Base-by-base conservation (phyloP, 2,888 invertebrate species). In the Drosophila rellima region DNA sequence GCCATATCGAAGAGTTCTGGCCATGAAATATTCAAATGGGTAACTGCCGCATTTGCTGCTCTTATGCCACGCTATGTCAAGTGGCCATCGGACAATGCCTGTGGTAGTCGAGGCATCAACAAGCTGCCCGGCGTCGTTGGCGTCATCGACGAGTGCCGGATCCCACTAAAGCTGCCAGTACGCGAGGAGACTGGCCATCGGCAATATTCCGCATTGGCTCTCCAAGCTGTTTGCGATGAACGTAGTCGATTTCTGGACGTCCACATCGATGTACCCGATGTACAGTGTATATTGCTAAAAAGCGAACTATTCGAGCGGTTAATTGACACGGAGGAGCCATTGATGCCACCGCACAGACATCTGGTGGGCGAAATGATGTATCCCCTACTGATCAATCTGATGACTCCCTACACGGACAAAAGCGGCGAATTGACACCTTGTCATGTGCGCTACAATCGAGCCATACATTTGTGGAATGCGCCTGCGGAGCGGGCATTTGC, bases 1-100 rank as follows among this genome's bases (percentile, higher is more conserved):
- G 73, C 64, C 31, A 80, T 78, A 54, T 57, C 80, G 7, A 80
- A 77, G 29, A 80, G 78, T 17, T 79, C 78, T 0, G 80, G 79
- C 0, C 62, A 74, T 18, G 79, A 80, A 31, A 79, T 80, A 1
- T 79, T 77, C 7, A 77, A 70, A 13, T 80, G 78, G 80, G 54
- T 77, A 1, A 80, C 68, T 0, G 39, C 63, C 3, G 59, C 61
- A 0, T 74, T 77, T 66, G 47, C 63, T 1, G 68, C 61, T 0
- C 42, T 80, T 0, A 2, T 74, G 63, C 68, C 79, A 5, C 44
- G 31, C 26, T 80, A 80, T 31, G 51, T 80, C 1, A 50, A 59
- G 5, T 79, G 80, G 80, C 68, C 74, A 5, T 15, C 26, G 1
- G 50, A 63, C 2, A 61, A 62, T 39, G 33, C 29, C 8, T 57